Base-by-base conservation (phyloP, 1,140 invertebrate genomes). In the Bactericera cockerelli region DNA sequence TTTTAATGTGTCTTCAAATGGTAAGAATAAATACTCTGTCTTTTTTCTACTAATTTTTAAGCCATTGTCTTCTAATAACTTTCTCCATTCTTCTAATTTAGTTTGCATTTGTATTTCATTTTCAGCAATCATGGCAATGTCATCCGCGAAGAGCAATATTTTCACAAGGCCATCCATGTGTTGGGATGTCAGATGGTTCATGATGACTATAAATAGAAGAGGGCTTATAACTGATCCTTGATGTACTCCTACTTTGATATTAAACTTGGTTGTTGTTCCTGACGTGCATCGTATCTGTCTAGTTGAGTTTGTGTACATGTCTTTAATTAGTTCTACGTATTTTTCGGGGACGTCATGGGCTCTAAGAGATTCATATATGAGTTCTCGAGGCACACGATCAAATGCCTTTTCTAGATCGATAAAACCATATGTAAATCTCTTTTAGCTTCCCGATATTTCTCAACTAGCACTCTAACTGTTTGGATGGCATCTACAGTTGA, bases 361-460 rank as follows among this genome's bases (percentile, higher is more conserved):
- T 57, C 33, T 36, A 13, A 57, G 56, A 14, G 26, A 57, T 21
- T 57, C 56, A 10, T 21, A 57, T 26, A 57, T 57, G 11, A 33
- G 26, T 21, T 24, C 33, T 57, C 56, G 11, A 16, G 33, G 56
- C 25, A 57, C 26, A 57, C 16, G 26, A 21, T 57, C 26, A 14
- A 57, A 57, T 31, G 56, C 56, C 56, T 57, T 57, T 57, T 57
- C 56, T 26, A 57, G 42, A n/a, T 49, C 42, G n/a, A 49, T 49
- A n/a, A 49, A n/a, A 49, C 42, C 42, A 49, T 49, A n/a, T 49
- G 42, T 49, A 49, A n/a, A 49, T 49, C 42, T n/a, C n/a, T 49
- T 49, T n/a, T n/a, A 49, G 42, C 3, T 4, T 49, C 42, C n/a
- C 42, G 4, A n/a, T 49, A 49, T 49, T 49, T 49, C n/a, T 49